phyloP scores from a whole-genome alignment of 2,113 vertebrate species.

The Phyllostomus discolor region DNA sequence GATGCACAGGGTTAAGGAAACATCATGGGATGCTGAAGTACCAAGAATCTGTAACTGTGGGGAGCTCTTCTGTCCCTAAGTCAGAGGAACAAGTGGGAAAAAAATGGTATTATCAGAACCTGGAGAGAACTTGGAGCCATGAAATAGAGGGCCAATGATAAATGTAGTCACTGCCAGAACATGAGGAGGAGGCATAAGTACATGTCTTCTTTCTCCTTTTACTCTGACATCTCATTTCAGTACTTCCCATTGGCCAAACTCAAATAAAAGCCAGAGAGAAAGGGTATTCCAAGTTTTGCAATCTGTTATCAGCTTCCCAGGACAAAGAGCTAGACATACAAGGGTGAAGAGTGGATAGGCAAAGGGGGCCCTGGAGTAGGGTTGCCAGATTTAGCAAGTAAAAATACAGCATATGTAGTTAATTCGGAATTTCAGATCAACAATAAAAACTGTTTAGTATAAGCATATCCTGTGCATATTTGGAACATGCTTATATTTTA shows the following conservation, averaged over 20 bases:
- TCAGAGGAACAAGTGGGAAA: neutral
- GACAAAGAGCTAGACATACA: neutral
- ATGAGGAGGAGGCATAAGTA: neutral
- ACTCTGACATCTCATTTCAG: neutral
- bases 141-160: neutral
- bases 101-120: neutral
- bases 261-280: neutral
- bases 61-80: neutral
- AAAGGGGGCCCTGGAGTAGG: neutral
- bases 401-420: neutral
- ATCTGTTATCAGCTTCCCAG: neutral
- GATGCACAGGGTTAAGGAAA: neutral
- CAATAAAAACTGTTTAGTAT: neutral
- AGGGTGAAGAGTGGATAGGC: neutral
- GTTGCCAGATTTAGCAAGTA: neutral
- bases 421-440: conserved; percentile 7
- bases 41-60: neutral
- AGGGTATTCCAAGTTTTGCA: neutral
- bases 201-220: neutral
- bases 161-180: neutral
- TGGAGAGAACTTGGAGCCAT: neutral
- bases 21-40: neutral
- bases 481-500: neutral
- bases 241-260: neutral
- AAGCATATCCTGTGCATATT: neutral